Percentiles rank a stretch among this genome's conserved stretches.
Conservation (phyloP, 35 echinoderm and acorn worm genomes). For the Diadema setosum region DNA sequence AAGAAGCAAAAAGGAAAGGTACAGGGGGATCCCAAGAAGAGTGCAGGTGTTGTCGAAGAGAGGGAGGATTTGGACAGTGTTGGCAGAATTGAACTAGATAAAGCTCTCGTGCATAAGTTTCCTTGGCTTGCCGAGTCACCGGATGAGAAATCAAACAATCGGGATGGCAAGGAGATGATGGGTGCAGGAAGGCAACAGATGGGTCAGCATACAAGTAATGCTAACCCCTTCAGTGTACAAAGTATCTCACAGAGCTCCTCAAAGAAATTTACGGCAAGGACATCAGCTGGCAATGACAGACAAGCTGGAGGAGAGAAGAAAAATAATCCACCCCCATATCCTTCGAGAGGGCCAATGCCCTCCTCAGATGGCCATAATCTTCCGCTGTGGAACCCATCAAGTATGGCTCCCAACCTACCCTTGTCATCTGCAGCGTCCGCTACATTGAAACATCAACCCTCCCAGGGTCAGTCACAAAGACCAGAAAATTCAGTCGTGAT, state of each 20-base stretch:
- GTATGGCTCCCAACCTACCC: background rate
- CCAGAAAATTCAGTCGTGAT: background rate
- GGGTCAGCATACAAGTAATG: background rate
- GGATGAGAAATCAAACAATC: background rate
- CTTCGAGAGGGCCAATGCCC: background rate
- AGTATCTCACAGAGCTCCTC: conserved; percentile 53
- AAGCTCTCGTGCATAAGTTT: conserved; percentile 59
- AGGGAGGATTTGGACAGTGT: conserved; percentile 53
- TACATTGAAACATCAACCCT: background rate
- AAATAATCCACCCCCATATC: background rate
- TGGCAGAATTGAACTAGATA: conserved; percentile 50
- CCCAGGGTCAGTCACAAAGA: background rate
- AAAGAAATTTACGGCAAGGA: background rate
- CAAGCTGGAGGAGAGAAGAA: background rate
- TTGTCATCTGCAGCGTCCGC: background rate
- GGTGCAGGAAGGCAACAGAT: too few relatives aligned
- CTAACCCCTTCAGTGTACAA: conserved; percentile 60
- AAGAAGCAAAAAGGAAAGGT: conserved; percentile 14
- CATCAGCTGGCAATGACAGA: background rate
- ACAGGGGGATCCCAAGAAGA: background rate
- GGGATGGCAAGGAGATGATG: background rate
- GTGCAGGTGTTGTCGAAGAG: background rate
- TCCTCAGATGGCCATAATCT: background rate
- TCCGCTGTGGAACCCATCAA: conserved; percentile 34
- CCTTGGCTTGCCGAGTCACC: conserved; percentile 52